Evolutionary conservation across 2,113 vertebrate genomes (phyloP), one percentile per base, ranked within the genome.

Genomic region (Macroglossus sobrinus): DNA sequence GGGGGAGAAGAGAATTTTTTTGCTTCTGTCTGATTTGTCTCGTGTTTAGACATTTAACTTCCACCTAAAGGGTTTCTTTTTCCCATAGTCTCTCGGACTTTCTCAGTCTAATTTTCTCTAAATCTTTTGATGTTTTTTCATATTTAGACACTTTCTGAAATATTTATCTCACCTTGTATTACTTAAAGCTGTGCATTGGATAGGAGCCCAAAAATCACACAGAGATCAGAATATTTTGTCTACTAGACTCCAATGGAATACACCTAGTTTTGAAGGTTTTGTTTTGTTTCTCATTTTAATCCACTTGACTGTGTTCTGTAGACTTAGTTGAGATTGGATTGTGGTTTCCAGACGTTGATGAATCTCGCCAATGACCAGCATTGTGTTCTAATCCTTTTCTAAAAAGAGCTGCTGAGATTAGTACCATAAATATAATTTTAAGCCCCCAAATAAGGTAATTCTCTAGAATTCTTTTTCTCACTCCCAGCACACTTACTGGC

Each of bases 31-130:
- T 61, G 78, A 50, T 71, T 69, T 5, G 0, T 26, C 78, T 96
- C 55, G n/a, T 88, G 87, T 50, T 93, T 78, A 91, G 69, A 92
- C 92, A 93, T 78, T 92, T 96, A 64, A 89, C 35, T 95, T 76
- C 82, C 40, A 95, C 69, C 71, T 61, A 40, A 35, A 53, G n/a
- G 35, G 2, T 84, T 93, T 82, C 35, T 47, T 61, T 69, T 28
- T 89, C 38, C 79, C 2, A 11, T 24, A 24, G 21, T 78, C 71
- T 91, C 38, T 84, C 3, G 0, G 21, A 86, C 8, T 69, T 35
- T 50, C 33, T 84, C 22, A 2, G 5, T 94, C 61, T 71, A 33
- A 26, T 89, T 92, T 89, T 95, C 72, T 96, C 19, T 35, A 88
- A 72, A 10, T 71, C 38, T 45, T 33, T 50, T 13, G 12, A 16